Base-by-base conservation (phyloP, 1,140 invertebrate genomes). In the Lepeophtheirus salmonis region DNA sequence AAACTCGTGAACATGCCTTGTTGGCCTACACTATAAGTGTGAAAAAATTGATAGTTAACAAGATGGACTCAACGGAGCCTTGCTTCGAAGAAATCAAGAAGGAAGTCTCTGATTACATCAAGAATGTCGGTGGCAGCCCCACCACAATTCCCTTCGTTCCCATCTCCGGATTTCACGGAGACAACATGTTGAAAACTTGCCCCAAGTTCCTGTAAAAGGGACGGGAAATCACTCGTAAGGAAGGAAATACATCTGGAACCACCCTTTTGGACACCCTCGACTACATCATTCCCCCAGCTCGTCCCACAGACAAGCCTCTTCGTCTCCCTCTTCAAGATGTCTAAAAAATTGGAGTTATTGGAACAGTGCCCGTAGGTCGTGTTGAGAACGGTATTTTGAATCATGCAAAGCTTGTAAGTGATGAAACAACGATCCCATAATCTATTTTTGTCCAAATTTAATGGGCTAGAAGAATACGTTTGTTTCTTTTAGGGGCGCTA, bases 301-400 rank as follows among this genome's bases (percentile, higher is more conserved):
- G 94, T 61, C 94, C 92, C 56, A 92, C 89, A 55, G 91, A 97
- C 72, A 96, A 94, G 74, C 81, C 94, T 53, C 81, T 97, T 30
- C 84, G 76, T 65, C 70, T 78, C 4, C 77, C 74, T 14, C 69
- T 79, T 66, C 75, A 89, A 78, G 95, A 98, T 73, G 95, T 97
- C 2, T 98, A 98, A 83, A 98, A 98, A 78, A 98, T 98, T 74
- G 94, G 95, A 71, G 95, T 91, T 79, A 97, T 98, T 74, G 95
- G 95, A 73, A 97, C 95, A 65, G 95, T 98, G 71, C 94, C 94
- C 56, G 95, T 98, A 0, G 95, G 95, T 62, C 80, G 95, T 73
- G 92, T 98, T 49, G 95, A 98, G 77, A 98, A 94, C 70, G 95
- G 95, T 69, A 75, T 97, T 3, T 71, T 98, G 60, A 97, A 98